Evolutionary conservation across 2,888 invertebrate species (phyloP).

Genomic region (Hecatera dysodea): DNA sequence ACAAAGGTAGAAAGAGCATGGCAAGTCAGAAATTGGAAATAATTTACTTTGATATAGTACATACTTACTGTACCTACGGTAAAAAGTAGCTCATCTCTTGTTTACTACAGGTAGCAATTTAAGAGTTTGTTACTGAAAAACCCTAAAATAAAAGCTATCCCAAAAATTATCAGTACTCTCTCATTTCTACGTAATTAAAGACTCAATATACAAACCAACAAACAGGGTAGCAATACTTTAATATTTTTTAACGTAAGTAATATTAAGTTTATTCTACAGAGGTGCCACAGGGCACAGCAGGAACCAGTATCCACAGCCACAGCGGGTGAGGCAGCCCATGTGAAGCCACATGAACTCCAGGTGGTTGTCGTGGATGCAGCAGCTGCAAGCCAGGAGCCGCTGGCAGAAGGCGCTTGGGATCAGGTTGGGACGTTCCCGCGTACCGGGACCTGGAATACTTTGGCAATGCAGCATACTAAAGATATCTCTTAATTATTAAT

Average conservation of each 20-base stretch:
- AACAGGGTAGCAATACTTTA: constrained; percentile 23
- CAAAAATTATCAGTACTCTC: too few species aligned
- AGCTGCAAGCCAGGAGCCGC: constrained; percentile 94
- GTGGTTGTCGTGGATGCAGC: constrained; percentile 90
- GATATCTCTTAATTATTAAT: not conserved
- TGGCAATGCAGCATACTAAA: not conserved
- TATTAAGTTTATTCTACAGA: constrained; percentile 56
- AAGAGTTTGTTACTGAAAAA: too few species aligned
- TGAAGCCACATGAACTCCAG: constrained; percentile 85
- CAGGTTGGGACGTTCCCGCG: constrained; percentile 93
- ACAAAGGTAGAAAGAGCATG: not conserved
- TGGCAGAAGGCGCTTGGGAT: constrained; percentile 93
- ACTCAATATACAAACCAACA: not conserved
- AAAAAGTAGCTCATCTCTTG: too few species aligned
- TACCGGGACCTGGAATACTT: constrained; percentile 88
- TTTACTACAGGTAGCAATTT: too few species aligned
- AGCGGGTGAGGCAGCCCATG: constrained; percentile 81
- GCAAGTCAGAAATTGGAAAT: not conserved
- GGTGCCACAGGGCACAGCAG: constrained; percentile 85
- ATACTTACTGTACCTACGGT: too few species aligned
- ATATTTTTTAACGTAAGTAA: constrained; percentile 19
- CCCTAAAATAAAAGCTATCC: too few species aligned
- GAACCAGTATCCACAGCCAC: constrained; percentile 88
- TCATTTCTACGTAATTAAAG: not conserved
- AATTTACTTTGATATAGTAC: too few species aligned